phyloP scores from a whole-genome alignment of 2,888 invertebrate genomes.

The Seira musarum region DNA sequence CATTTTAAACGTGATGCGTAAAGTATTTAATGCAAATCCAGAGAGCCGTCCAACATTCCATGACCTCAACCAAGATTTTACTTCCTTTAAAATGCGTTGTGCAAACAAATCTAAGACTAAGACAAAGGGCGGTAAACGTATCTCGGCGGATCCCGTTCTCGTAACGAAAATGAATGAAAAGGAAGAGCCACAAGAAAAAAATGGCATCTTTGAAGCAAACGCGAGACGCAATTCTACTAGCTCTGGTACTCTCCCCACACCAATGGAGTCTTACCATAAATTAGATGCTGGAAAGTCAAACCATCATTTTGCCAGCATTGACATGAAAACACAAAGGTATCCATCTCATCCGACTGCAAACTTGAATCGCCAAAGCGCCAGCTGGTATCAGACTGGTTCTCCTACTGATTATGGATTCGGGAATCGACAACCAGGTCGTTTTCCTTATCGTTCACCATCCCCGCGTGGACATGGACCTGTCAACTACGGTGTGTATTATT shows the following conservation, averaged over 20 bases:
- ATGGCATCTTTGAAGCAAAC: background rate
- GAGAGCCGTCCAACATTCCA: conserved; percentile 52
- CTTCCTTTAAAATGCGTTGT: background rate
- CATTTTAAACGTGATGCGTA: conserved; percentile 34
- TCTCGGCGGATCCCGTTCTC: background rate
- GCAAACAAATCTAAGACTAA: background rate
- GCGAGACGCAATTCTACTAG: background rate
- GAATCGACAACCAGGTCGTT: background rate
- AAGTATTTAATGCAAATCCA: conserved; percentile 40
- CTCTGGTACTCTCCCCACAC: background rate
- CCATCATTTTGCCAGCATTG: background rate
- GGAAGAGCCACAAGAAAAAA: background rate
- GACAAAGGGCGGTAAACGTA: background rate
- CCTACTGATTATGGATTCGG: background rate
- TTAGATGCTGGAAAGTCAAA: background rate
- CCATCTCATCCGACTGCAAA: no score
- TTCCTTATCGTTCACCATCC: background rate
- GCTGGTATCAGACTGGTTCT: background rate
- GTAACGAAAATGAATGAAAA: background rate
- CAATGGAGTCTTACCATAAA: background rate
- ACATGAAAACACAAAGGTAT: background rate
- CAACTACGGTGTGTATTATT: background rate
- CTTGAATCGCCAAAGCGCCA: no score
- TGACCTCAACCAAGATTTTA: conserved; percentile 32
- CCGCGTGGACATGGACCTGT: background rate